Base-by-base conservation (phyloP, 2,888 invertebrate genomes). In the Hecatera dysodea region DNA sequence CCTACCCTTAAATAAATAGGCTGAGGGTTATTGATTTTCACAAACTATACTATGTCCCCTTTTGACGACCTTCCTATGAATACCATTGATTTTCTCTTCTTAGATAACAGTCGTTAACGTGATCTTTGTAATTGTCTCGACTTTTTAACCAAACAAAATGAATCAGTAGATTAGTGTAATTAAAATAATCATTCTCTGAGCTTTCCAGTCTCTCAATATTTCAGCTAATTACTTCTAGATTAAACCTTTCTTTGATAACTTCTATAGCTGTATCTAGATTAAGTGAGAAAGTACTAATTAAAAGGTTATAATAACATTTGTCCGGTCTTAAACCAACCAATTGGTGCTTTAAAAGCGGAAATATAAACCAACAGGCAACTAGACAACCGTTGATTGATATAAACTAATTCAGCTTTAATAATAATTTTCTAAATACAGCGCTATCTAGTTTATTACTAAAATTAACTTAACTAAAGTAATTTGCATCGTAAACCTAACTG, bases 401-500 rank as follows among this genome's bases (percentile, higher is more conserved):
- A 24, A 48, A 6, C 48, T 55, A 72, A 48, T 75, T 48, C n/a
- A 42, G 27, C 6, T 27, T 36, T 33, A 33, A 27, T 27, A 42
- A 42, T 33, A 55, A 64, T 17, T 8, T 19, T 44, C 11, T 27
- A 42, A 27, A 46, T 24, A 33, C 12, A 39, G n/a, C 11, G 8
- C 12, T 46, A 22, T 17, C 44, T 53, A 19, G 46, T 75, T 67
- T 52, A 39, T 15, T 7, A 19, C 42, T 60, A 33, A 67, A 67
- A 55, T 59, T 67, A 39, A 76, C 46, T 57, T 24, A 19, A 22
- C 22, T 44, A 11, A 72, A 46, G 22, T 75, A 57, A 73, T 76
- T 76, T 59, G 17, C 46, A 46, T 69, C 53, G 15, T 60, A 60
- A 76, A 76, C 12, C 1, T 68, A 48, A 60, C 69, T 36, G 69